These are phyloP conservation scores for Troides oblongomaculatus DNA, from an alignment of 2,888 invertebrate genomes.

Conservation along the genomic window DNA sequence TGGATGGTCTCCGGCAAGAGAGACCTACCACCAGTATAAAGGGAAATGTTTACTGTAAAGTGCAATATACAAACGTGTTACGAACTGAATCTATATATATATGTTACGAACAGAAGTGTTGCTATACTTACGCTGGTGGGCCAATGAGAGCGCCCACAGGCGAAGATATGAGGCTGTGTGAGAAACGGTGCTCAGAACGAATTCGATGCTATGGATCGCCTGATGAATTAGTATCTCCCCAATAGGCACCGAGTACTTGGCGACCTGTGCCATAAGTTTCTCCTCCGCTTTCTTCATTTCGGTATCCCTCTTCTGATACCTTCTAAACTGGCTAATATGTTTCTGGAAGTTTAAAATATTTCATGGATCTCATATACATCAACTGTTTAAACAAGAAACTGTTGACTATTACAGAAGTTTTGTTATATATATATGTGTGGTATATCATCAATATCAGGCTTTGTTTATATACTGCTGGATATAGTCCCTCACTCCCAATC, in stretches of 20 bases:
- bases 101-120: background rate
- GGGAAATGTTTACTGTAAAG: too few species aligned
- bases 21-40: too few species aligned
- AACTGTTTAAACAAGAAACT: too few species aligned
- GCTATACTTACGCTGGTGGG: slow-evolving; percentile 87
- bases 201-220: slow-evolving; percentile 93
- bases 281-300: slow-evolving; percentile 34
- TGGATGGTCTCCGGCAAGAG: too few species aligned
- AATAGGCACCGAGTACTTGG: slow-evolving; percentile 57
- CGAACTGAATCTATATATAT: too few species aligned
- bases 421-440: too few species aligned
- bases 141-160: slow-evolving; percentile 93
- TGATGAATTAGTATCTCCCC: slow-evolving; percentile 90
- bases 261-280: slow-evolving; percentile 34
- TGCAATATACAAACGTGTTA: too few species aligned
- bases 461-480: too few species aligned
- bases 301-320: slow-evolving; percentile 35
- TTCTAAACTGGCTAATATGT: slow-evolving; percentile 36
- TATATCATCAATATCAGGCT: too few species aligned
- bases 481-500: too few species aligned
- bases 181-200: slow-evolving; percentile 91
- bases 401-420: too few species aligned
- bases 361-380: background rate
- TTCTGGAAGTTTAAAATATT: background rate
- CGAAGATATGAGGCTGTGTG: slow-evolving; percentile 95